Conservation (phyloP, 2,888 invertebrate genomes). For the Monochamus alternatus region DNA sequence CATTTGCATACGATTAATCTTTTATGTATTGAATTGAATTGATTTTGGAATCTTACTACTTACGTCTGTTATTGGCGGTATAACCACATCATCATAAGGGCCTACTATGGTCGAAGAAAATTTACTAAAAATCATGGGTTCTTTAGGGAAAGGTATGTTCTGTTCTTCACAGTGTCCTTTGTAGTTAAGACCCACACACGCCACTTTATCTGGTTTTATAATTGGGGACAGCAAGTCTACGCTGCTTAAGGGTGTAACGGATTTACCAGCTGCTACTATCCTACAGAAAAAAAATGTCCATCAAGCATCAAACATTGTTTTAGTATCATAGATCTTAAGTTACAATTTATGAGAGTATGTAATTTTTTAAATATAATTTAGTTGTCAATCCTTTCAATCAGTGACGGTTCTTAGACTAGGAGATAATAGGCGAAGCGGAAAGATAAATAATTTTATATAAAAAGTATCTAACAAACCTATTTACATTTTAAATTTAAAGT, state of each 20-base stretch:
- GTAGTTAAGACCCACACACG: constrained; percentile 91
- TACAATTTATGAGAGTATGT: too few relatives aligned
- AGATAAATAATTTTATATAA: too few relatives aligned
- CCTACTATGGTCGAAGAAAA: constrained; percentile 86
- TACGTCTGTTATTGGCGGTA: constrained; percentile 78
- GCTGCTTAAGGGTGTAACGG: constrained; percentile 72
- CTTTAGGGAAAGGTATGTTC: constrained; percentile 78
- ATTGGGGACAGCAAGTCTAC: constrained; percentile 83
- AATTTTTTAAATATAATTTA: too few relatives aligned
- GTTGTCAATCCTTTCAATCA: too few relatives aligned
- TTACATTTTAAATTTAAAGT: too few relatives aligned
- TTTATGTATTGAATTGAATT: too few relatives aligned
- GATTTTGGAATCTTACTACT: constrained; percentile 53
- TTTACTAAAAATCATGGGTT: constrained; percentile 92
- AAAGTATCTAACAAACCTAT: too few relatives aligned
- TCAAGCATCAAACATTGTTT: too few relatives aligned
- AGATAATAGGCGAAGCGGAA: too few relatives aligned
- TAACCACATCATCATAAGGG: constrained; percentile 78
- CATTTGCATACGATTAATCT: neutral
- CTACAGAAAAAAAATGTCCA: constrained; percentile 61
- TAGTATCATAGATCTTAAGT: too few relatives aligned
- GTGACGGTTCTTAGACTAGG: too few relatives aligned
- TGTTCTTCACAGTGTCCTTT: constrained; percentile 90
- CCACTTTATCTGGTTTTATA: constrained; percentile 85
- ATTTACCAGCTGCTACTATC: constrained; percentile 73